Evolutionary conservation across 2,797 vertebrate species (phyloP).

Genomic region (Amphiprion clarkii): DNA sequence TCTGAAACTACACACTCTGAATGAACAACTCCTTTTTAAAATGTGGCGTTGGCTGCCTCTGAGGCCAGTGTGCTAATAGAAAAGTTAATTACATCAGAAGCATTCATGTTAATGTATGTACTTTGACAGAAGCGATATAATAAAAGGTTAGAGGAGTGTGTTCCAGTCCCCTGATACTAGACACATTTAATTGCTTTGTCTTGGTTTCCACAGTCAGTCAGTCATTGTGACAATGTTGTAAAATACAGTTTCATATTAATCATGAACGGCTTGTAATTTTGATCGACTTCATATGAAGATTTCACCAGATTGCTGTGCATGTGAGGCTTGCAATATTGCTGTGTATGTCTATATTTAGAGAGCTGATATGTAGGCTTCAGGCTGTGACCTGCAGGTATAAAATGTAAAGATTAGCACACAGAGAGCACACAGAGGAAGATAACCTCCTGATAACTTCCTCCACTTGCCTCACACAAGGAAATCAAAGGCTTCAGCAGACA

Average conservation of each 20-base stretch:
- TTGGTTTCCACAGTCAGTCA: slow-evolving; percentile 60
- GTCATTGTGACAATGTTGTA: slow-evolving; percentile 68
- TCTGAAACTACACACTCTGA: slow-evolving; percentile 66
- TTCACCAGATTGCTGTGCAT: background rate
- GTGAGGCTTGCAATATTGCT: background rate
- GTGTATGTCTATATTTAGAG: background rate
- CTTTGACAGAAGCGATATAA: slow-evolving; percentile 80
- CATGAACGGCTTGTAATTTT: slow-evolving; percentile 39
- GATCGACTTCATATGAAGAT: slow-evolving; percentile 25
- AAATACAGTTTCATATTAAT: slow-evolving; percentile 65
- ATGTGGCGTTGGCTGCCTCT: slow-evolving; percentile 73
- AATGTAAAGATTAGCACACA: slow-evolving; percentile 24
- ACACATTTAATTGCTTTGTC: slow-evolving; percentile 81
- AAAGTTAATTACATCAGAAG: slow-evolving; percentile 85
- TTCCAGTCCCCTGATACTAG: slow-evolving; percentile 75
- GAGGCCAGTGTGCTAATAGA: slow-evolving; percentile 82
- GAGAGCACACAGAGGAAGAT: background rate
- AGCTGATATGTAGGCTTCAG: slow-evolving; percentile 3
- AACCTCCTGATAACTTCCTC: slow-evolving; percentile 6
- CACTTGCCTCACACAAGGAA: background rate
- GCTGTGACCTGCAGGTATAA: slow-evolving; percentile 7
- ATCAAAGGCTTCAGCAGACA: background rate
- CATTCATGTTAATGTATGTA: slow-evolving; percentile 84
- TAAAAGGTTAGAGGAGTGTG: slow-evolving; percentile 80
- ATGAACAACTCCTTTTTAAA: slow-evolving; percentile 72